Conservation (phyloP, 2,888 invertebrate genomes). For the Noctua fimbriata region DNA sequence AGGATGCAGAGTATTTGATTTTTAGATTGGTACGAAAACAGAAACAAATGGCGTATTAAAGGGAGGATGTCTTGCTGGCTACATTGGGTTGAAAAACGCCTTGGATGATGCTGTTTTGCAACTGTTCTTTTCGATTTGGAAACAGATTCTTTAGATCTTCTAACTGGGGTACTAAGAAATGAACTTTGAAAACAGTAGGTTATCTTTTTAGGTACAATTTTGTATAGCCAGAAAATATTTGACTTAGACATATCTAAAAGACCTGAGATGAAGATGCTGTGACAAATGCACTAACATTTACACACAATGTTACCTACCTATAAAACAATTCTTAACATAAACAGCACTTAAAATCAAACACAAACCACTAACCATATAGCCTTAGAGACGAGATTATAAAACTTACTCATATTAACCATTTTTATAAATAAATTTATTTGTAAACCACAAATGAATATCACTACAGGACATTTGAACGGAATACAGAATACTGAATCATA, state of each 20-base stretch:
- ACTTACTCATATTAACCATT: conserved; percentile 71
- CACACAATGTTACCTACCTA: background rate
- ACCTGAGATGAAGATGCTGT: background rate
- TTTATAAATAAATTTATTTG: conserved; percentile 48
- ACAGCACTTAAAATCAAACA: conserved; percentile 13
- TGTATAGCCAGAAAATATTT: background rate
- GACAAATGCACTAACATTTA: background rate
- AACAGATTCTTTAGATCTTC: background rate
- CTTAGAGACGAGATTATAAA: conserved; percentile 68
- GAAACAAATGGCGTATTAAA: background rate
- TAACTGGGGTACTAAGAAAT: background rate
- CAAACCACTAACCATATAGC: conserved; percentile 69
- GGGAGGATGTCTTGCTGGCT: background rate
- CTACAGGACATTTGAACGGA: conserved; percentile 56
- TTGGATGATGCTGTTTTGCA: background rate
- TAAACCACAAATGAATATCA: conserved; percentile 39
- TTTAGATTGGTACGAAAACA: background rate
- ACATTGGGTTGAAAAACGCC: background rate
- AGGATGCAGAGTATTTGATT: background rate
- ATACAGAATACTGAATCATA: conserved; percentile 54
- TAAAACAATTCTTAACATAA: background rate
- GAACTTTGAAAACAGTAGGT: background rate
- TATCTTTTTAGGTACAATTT: background rate
- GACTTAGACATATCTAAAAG: background rate
- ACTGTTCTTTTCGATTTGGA: background rate